Percentiles rank a stretch among this genome's conserved stretches.
phyloP scores from a whole-genome alignment of 2,113 vertebrate genomes.

The Catharus minimus region DNA sequence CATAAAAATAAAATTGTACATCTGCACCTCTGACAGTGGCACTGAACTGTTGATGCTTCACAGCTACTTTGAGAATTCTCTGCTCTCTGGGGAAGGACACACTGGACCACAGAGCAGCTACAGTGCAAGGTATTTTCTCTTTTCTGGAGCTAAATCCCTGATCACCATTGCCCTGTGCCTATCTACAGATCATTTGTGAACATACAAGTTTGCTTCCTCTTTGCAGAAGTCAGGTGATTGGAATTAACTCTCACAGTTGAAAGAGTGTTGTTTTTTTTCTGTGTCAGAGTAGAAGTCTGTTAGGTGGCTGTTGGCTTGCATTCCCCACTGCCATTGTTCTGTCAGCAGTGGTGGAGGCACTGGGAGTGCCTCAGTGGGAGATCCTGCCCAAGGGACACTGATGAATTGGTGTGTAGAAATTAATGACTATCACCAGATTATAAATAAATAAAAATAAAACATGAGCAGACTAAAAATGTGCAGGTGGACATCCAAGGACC shows the following conservation, averaged over 20 bases:
- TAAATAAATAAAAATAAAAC: background rate
- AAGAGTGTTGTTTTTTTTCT: background rate
- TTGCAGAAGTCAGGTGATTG: background rate
- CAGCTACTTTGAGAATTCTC: background rate
- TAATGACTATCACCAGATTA: background rate
- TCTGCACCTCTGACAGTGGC: background rate
- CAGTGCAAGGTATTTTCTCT: background rate
- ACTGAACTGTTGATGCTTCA: background rate
- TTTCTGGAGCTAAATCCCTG: background rate
- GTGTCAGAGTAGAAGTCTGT: background rate
- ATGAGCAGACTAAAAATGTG: background rate
- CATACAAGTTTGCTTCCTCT: background rate
- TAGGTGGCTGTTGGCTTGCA: background rate
- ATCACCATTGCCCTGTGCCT: background rate
- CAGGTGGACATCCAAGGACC: background rate
- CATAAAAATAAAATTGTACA: background rate
- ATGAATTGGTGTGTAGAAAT: background rate
- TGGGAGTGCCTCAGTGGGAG: background rate
- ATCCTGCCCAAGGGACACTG: background rate
- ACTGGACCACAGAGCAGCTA: background rate
- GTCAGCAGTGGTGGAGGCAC: background rate
- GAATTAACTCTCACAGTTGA: background rate
- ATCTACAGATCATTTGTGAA: background rate
- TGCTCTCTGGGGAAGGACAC: background rate
- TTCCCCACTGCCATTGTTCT: background rate